These are phyloP conservation scores for Macropis europaea DNA, from an alignment of 2,888 invertebrate species.

Conservation along the genomic window DNA sequence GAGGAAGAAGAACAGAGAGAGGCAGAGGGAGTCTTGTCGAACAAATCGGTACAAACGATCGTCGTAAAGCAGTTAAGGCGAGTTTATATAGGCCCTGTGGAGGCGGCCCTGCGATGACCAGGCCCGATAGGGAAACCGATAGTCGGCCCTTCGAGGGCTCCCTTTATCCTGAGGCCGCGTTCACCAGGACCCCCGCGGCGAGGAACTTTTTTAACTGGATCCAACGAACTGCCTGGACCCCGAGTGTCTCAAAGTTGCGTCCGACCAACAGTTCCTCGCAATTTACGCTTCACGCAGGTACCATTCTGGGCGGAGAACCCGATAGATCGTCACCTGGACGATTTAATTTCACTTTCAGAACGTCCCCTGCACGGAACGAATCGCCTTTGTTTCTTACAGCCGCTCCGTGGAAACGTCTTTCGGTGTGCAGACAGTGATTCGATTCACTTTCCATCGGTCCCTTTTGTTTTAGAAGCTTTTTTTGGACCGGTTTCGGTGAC, in stretches of 20 bases:
- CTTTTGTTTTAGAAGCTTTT: too few relatives aligned
- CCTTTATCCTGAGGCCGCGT: conserved; percentile 57
- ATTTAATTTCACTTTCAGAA: conserved; percentile 38
- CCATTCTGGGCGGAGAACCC: conserved; percentile 19
- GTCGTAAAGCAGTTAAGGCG: conserved; percentile 79
- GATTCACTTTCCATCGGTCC: too few relatives aligned
- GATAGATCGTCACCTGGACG: conserved; percentile 21
- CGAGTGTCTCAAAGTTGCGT: conserved; percentile 59
- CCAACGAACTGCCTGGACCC: conserved; percentile 26
- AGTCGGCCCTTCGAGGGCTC: conserved; percentile 66
- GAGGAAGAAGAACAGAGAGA: background rate
- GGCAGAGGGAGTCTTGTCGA: conserved; percentile 72
- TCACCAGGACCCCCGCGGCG: conserved; percentile 65
- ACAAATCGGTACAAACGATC: conserved; percentile 80
- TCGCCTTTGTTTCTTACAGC: conserved; percentile 25
- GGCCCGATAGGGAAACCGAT: conserved; percentile 76
- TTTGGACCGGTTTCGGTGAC: too few relatives aligned
- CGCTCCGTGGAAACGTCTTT: background rate
- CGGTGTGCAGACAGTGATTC: background rate
- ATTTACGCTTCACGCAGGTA: conserved; percentile 30
- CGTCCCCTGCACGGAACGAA: conserved; percentile 5
- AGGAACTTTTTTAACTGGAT: conserved; percentile 60
- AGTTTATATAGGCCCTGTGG: conserved; percentile 71
- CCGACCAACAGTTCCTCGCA: conserved; percentile 13
- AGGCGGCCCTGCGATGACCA: conserved; percentile 72